These are phyloP conservation scores for Hypsibius dujardini DNA, from an alignment of 1,140 invertebrate genomes.

Conservation along the genomic window DNA sequence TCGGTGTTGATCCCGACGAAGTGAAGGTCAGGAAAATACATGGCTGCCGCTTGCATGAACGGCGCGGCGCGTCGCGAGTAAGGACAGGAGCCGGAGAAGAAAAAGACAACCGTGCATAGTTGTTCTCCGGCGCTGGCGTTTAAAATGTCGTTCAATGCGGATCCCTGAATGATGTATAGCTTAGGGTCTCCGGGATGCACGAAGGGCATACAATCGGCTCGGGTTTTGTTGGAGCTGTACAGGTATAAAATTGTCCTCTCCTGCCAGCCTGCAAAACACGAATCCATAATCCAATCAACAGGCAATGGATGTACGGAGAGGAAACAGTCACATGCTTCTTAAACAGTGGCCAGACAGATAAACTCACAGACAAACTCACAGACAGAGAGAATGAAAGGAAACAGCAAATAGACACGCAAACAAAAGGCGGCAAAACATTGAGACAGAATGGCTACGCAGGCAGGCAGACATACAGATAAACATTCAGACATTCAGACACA, in stretches of 20 bases:
- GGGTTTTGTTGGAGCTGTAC: slow-evolving; percentile 6
- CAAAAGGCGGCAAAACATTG: too few species aligned
- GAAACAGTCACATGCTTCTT: too few species aligned
- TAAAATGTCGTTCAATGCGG: background rate
- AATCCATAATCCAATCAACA: too few species aligned
- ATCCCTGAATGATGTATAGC: background rate
- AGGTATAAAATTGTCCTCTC: background rate
- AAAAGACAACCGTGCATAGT: slow-evolving; percentile 10
- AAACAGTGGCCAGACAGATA: too few species aligned
- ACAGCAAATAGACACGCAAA: too few species aligned
- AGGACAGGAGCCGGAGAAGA: background rate
- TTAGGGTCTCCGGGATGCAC: background rate
- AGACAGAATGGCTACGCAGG: too few species aligned
- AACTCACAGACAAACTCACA: too few species aligned
- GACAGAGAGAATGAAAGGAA: too few species aligned
- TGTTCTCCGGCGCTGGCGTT: background rate
- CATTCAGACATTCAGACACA: too few species aligned
- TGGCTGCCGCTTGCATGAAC: slow-evolving; percentile 10
- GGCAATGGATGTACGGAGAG: too few species aligned
- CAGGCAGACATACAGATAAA: too few species aligned
- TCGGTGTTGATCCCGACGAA: background rate
- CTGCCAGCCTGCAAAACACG: slow-evolving; percentile 9
- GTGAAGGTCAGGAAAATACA: background rate
- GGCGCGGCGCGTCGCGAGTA: background rate
- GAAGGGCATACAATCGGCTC: background rate